Base-by-base conservation (phyloP, 2,888 invertebrate species). In the Silvanus unidentatus region DNA sequence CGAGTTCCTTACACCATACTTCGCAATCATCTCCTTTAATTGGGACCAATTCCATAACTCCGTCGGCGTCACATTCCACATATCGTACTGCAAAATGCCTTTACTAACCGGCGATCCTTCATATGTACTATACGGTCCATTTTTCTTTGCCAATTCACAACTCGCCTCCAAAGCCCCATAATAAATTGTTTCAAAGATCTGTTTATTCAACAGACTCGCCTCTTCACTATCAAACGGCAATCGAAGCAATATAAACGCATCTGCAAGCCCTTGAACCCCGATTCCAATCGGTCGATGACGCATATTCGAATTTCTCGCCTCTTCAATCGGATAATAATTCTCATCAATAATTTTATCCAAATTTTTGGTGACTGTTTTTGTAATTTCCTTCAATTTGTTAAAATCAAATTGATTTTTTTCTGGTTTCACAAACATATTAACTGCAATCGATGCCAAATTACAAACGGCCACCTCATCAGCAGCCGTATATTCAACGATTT, bases 111-210 rank as follows among this genome's bases (percentile, higher is more conserved):
- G 99, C 53, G 84, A 83, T 4, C 97, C 98, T 58, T 79, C 73
- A 62, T 97, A 99, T 0, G 95, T 91, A 63, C 92, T 87, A 68
- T 99, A 99, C 0, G 86, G 74, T 4, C 98, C 97, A 35, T 79
- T 64, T 62, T 81, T 79, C 66, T 88, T 81, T 1, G 98, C 94
- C 47, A 98, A 71, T 70, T 98, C 96, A 72, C 92, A 94, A 68
- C 95, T 96, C 0, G 95, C 89, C 71, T 98, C 96, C 49, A 99
- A 72, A 0, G 98, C 94, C n/a, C 89, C 94, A 72, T 88, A 95
- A 69, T 99, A 99, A 54, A 99, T 84, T 0, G 97, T 97, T 76
- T 99, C 98, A 72, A 99, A 99, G 57, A 99, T 96, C 67, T 95
- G 87, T 57, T 84, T 86, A 72, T 99, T 99, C 14, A 99, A 75